Base-by-base conservation (phyloP, 2,797 vertebrate genomes). In the Centropyge bicolor region DNA sequence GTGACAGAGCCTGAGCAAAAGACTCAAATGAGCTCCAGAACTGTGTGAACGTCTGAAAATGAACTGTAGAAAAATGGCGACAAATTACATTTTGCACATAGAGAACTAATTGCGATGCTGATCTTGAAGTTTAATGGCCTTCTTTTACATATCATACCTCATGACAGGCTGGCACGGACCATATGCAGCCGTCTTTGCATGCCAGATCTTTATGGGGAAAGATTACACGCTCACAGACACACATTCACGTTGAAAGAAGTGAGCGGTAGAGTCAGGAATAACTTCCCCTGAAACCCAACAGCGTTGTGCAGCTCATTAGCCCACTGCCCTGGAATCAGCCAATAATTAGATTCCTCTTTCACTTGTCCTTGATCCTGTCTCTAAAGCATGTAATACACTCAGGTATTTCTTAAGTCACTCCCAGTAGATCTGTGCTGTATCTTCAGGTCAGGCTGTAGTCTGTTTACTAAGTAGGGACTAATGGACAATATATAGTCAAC, bases 241-340 rank as follows among this genome's bases (percentile, higher is more conserved):
- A 59, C 65, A 57, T 76, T 49, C 59, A 77, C 84, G 62, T 46
- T 52, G 56, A 82, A 65, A 51, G 63, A 70, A 70, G 76, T 12
- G 38, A 75, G 72, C 81, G 59, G 73, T 54, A 41, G 49, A 74
- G 80, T 89, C 86, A 82, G 81, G 86, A 92, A 92, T 91, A 90
- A 88, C 86, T 86, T 89, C 57, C 60, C 78, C 86, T 84, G 76
- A 90, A 88, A 76, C 83, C 84, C 85, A 84, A 61, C 81, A 90
- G 88, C 88, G 83, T 71, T 88, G 78, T 90, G 91, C 76, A 74
- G 86, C 89, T 93, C 85, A 93, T 95, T 94, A 94, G 83, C 92
- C 90, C 87, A 91, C 84, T 89, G 87, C 85, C 91, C 92, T 92
- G 80, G 84, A 92, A 92, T 86, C 69, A 74, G 76, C 76, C 79